These are phyloP conservation scores for Neodontobutis hainanensis DNA, from an alignment of 2,113 vertebrate species.

Conservation along the genomic window DNA sequence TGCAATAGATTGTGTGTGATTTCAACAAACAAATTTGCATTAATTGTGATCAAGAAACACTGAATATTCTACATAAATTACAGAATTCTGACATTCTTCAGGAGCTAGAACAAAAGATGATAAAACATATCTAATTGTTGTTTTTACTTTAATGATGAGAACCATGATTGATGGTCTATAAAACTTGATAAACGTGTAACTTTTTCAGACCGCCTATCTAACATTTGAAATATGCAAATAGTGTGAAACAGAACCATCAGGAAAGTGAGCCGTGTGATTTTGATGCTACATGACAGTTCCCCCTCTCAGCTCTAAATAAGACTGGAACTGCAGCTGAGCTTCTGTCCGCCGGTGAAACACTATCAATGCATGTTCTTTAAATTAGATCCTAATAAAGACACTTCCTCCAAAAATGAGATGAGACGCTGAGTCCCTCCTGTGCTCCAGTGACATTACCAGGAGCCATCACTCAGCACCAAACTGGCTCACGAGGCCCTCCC, in stretches of 20 bases:
- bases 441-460: slow-evolving; percentile 51
- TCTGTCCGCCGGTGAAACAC: slow-evolving; percentile 16
- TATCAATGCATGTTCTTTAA: slow-evolving; percentile 27
- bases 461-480: slow-evolving; percentile 42
- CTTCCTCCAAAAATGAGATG: slow-evolving; percentile 30
- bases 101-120: no score
- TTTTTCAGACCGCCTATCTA: slow-evolving; percentile 32
- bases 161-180: slow-evolving; percentile 32
- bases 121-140: neutral
- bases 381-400: slow-evolving; percentile 33
- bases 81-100: no score
- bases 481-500: slow-evolving; percentile 28
- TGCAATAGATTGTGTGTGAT: no score
- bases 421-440: slow-evolving; percentile 45
- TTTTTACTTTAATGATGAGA: slow-evolving; percentile 15
- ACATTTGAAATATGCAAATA: slow-evolving; percentile 36
- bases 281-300: slow-evolving; percentile 39
- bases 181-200: slow-evolving; percentile 36
- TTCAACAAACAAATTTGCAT: no score
- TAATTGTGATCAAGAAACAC: no score
- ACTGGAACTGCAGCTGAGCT: slow-evolving; percentile 25
- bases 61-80: no score
- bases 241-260: slow-evolving; percentile 25
- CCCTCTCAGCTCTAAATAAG: slow-evolving; percentile 43
- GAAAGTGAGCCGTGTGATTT: slow-evolving; percentile 40